phyloP scores from a whole-genome alignment of 2,888 invertebrate species.

The Phengaris alcon region DNA sequence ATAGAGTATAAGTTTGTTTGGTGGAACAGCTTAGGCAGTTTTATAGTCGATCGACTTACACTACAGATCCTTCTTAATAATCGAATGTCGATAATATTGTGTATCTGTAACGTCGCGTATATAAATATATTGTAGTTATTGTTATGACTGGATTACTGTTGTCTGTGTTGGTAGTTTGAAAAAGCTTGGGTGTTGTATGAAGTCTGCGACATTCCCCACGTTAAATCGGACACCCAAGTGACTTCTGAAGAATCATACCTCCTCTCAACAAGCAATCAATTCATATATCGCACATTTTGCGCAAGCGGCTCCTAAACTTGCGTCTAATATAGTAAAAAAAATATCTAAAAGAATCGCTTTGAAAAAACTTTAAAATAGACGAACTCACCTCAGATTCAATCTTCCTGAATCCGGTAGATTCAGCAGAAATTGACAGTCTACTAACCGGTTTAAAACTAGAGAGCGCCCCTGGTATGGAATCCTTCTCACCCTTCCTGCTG shows the following conservation, averaged over 20 bases:
- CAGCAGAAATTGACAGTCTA: background rate
- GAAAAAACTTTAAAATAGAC: background rate
- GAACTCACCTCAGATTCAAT: background rate
- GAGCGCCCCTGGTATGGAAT: background rate
- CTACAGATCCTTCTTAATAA: no score
- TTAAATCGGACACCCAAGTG: background rate
- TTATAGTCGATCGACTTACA: no score
- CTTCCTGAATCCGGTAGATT: background rate
- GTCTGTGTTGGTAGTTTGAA: no score
- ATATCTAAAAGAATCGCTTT: background rate
- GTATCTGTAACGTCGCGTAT: no score
- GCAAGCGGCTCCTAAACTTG: background rate
- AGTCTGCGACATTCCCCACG: background rate
- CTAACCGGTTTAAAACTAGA: background rate
- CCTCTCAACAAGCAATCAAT: background rate
- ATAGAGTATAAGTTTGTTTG: no score
- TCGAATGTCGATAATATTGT: no score
- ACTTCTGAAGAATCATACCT: background rate
- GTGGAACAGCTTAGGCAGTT: no score
- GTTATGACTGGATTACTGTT: no score
- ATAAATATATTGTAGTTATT: no score
- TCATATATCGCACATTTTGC: background rate
- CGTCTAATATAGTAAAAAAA: background rate
- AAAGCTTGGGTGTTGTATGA: no score
- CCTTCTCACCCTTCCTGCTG: background rate